These are phyloP conservation scores for Drosophila arawakana DNA, from an alignment of 1,140 invertebrate genomes.

Conservation along the genomic window DNA sequence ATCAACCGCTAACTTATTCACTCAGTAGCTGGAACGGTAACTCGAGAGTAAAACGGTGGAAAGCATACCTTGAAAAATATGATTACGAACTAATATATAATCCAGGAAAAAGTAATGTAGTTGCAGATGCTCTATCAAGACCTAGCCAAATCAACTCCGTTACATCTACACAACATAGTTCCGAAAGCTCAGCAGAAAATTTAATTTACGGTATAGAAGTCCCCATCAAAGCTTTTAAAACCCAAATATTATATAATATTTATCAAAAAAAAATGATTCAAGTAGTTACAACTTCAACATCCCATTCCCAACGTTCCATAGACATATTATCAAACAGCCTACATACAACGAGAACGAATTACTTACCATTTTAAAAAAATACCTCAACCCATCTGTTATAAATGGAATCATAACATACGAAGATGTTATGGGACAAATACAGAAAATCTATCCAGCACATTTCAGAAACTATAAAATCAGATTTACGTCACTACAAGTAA, in stretches of 20 bases:
- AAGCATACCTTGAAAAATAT: constrained; percentile 1
- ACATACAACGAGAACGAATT: too few relatives aligned
- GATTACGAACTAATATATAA: constrained; percentile 9
- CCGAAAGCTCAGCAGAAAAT: neutral
- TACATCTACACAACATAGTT: constrained; percentile 5
- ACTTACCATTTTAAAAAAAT: too few relatives aligned
- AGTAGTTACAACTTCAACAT: too few relatives aligned
- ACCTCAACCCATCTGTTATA: too few relatives aligned
- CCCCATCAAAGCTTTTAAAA: constrained; percentile 10
- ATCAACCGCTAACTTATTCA: neutral
- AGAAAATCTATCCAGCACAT: too few relatives aligned
- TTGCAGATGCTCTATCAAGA: constrained; percentile 4
- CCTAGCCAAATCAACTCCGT: neutral
- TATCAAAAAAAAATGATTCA: neutral
- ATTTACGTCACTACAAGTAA: neutral
- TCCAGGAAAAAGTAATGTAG: constrained; percentile 1
- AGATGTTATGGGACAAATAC: too few relatives aligned
- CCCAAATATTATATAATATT: neutral
- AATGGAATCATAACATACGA: too few relatives aligned
- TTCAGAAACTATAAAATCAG: too few relatives aligned
- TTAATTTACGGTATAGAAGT: constrained; percentile 6
- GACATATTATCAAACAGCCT: too few relatives aligned
- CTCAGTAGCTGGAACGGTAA: constrained; percentile 5
- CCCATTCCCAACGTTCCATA: too few relatives aligned
- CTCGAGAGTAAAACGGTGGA: constrained; percentile 2